phyloP scores from a whole-genome alignment of 35 echinoderm and acorn worm genomes.

The Eucidaris tribuloides region DNA sequence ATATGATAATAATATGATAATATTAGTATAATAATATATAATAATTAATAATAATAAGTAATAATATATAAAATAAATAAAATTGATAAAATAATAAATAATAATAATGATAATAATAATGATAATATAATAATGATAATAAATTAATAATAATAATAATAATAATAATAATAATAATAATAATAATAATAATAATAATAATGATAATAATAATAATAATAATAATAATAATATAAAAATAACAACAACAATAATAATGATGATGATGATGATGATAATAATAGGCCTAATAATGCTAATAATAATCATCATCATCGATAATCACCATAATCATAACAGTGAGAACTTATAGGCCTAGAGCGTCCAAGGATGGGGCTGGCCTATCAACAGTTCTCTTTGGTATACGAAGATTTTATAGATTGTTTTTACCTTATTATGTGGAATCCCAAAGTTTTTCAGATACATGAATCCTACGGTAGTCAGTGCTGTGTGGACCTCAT shows the following conservation, averaged over 20 bases:
- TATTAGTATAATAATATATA: background rate
- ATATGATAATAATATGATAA: background rate
- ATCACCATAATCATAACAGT: background rate
- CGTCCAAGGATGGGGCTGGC: too few species aligned
- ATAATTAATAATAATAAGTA: too few species aligned
- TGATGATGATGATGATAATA: too few species aligned
- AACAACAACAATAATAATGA: background rate
- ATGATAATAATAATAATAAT: background rate
- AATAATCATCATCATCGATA: too few species aligned
- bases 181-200: slow-evolving; percentile 1
- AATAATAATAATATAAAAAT: background rate
- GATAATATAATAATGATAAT: too few species aligned
- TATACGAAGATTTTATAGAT: too few species aligned
- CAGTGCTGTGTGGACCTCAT: too few species aligned
- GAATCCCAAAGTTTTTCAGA: too few species aligned
- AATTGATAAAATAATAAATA: background rate
- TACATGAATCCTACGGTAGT: too few species aligned
- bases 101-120: background rate
- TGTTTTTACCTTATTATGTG: too few species aligned
- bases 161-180: background rate
- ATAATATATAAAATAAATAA: background rate
- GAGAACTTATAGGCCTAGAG: background rate
- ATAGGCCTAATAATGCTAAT: too few species aligned
- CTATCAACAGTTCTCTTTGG: too few species aligned
- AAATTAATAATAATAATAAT: background rate